Evolutionary conservation across 2,797 vertebrate genomes (phyloP).

Genomic region (Podarcis siculus): DNA sequence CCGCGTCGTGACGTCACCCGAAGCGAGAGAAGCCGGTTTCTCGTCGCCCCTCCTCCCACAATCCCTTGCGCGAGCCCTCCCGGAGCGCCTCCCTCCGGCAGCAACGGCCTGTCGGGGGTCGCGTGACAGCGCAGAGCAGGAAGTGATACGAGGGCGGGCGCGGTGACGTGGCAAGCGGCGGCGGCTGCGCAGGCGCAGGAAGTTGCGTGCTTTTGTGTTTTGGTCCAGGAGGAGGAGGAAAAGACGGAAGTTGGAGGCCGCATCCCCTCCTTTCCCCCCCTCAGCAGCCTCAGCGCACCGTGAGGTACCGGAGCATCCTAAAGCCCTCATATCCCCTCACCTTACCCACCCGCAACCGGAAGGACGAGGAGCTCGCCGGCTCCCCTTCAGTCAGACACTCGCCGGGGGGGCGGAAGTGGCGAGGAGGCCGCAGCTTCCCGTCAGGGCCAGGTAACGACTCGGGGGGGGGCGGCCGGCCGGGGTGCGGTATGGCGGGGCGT

Average conservation of each 20-base stretch:
- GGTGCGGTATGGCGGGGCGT: neutral
- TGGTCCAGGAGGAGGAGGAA: slow-evolving; percentile 60
- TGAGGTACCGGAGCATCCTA: slow-evolving; percentile 36
- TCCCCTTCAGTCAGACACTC: neutral
- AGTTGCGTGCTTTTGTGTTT: slow-evolving; percentile 78
- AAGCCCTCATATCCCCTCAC: slow-evolving; percentile 19
- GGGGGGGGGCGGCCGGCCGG: neutral
- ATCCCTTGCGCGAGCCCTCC: neutral
- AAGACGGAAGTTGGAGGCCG: slow-evolving; percentile 67
- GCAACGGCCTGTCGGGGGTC: fast-evolving
- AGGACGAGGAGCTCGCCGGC: slow-evolving; percentile 7
- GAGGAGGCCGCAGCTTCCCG: neutral
- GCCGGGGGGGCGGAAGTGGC: neutral
- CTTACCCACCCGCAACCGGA: neutral
- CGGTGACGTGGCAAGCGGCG: slow-evolving; percentile 45
- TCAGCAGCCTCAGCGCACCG: neutral
- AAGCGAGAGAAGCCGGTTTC: too few species aligned
- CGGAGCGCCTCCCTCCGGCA: too few species aligned
- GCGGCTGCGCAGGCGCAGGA: slow-evolving; percentile 54
- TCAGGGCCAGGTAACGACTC: slow-evolving; percentile 14
- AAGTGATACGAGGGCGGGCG: slow-evolving; percentile 26
- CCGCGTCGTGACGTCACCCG: too few species aligned
- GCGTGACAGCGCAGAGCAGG: slow-evolving; percentile 55
- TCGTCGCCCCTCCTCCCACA: neutral
- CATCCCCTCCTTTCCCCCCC: neutral